Conservation (phyloP, 2,797 vertebrate species). For the Tamandua tetradactyla region DNA sequence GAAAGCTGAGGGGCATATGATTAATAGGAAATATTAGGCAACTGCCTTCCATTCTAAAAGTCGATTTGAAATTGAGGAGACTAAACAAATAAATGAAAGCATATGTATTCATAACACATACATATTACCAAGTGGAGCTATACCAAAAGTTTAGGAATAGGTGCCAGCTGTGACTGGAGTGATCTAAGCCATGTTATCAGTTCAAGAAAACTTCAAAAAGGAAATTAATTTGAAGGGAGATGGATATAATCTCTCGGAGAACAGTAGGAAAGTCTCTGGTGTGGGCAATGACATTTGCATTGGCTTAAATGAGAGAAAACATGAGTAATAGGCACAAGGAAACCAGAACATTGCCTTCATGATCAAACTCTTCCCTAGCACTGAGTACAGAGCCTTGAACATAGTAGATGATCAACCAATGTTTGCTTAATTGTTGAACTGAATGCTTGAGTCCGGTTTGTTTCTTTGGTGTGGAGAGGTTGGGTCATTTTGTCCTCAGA, state of each 20-base stretch:
- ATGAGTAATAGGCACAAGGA: constrained; percentile 58
- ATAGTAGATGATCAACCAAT: constrained; percentile 35
- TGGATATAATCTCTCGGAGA: constrained; percentile 23
- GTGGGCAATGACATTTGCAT: constrained; percentile 50
- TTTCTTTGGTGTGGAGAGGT: constrained; percentile 5
- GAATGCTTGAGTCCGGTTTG: background rate
- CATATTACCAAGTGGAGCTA: constrained; percentile 2
- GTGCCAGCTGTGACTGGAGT: constrained; percentile 6
- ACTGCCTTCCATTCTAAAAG: constrained; percentile 34
- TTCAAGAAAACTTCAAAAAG: constrained; percentile 60
- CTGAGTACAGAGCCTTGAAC: background rate
- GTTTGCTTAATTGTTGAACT: constrained; percentile 41
- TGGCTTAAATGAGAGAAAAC: constrained; percentile 43
- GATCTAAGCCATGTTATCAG: background rate
- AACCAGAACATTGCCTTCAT: constrained; percentile 40
- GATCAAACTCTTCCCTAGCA: constrained; percentile 31
- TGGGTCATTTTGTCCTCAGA: constrained; percentile 27
- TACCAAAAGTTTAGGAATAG: constrained; percentile 33
- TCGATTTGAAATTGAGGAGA: constrained; percentile 7
- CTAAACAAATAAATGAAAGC: constrained; percentile 43
- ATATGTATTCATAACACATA: background rate
- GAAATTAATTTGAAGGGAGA: constrained; percentile 48
- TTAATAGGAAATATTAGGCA: constrained; percentile 25
- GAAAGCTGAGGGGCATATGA: constrained; percentile 23
- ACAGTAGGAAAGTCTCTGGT: constrained; percentile 49